These are phyloP conservation scores for Amphipyra berbera DNA, from an alignment of 2,888 invertebrate species.

Conservation along the genomic window DNA sequence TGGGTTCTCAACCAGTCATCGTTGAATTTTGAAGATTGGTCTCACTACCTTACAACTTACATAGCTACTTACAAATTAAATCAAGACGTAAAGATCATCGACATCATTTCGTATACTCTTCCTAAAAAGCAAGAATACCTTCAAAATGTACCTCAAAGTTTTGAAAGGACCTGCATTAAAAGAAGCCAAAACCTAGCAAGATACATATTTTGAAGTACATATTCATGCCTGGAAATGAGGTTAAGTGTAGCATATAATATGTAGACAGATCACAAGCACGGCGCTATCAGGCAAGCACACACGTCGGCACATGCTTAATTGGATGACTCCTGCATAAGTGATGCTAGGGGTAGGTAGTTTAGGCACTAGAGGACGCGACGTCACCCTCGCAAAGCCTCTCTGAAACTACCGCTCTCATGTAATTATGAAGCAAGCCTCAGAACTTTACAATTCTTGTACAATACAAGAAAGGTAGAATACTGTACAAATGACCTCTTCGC, in stretches of 20 bases:
- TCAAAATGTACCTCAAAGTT: slow-evolving; percentile 3
- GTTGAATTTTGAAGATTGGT: no score
- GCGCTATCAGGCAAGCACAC: slow-evolving; percentile 48
- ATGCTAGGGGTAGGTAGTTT: slow-evolving; percentile 53
- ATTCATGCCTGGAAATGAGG: slow-evolving; percentile 26
- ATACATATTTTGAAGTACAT: slow-evolving; percentile 25
- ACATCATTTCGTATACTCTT: slow-evolving; percentile 11
- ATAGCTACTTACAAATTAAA: neutral
- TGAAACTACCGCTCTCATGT: slow-evolving; percentile 37
- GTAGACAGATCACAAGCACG: slow-evolving; percentile 39
- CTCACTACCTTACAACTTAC: no score
- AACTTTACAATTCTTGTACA: slow-evolving; percentile 27
- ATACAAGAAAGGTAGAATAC: neutral
- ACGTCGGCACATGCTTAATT: slow-evolving; percentile 64
- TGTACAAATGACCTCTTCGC: no score
- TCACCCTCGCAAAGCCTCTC: slow-evolving; percentile 32
- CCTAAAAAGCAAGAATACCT: slow-evolving; percentile 19
- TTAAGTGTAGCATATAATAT: slow-evolving; percentile 48
- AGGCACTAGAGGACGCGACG: slow-evolving; percentile 35
- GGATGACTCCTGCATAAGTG: slow-evolving; percentile 69
- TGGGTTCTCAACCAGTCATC: no score
- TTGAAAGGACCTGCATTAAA: slow-evolving; percentile 22
- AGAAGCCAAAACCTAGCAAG: slow-evolving; percentile 24
- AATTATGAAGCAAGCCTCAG: slow-evolving; percentile 45
- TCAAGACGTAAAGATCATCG: slow-evolving; percentile 1